Conservation (phyloP, 2,888 invertebrate species). For the Ennomos erosarius region DNA sequence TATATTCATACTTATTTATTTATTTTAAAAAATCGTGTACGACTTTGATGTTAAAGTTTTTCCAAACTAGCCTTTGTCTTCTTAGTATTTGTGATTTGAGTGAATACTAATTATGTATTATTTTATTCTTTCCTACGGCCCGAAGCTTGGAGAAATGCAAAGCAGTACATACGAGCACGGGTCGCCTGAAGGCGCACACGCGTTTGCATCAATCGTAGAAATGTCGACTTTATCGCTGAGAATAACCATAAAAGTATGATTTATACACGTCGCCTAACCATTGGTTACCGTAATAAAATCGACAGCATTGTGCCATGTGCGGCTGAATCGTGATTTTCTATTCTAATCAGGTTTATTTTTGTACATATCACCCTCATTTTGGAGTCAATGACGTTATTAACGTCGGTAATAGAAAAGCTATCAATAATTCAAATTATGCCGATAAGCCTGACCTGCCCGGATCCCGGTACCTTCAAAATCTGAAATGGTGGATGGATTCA, state of each 20-base stretch:
- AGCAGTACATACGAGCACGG: constrained; percentile 41
- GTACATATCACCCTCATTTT: constrained; percentile 30
- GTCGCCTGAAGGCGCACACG: constrained; percentile 45
- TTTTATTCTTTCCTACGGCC: constrained; percentile 1
- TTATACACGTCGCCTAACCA: constrained; percentile 73
- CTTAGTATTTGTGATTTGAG: constrained; percentile 3
- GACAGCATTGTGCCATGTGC: constrained; percentile 61
- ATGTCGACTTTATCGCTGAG: constrained; percentile 67
- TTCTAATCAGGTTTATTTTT: constrained; percentile 54
- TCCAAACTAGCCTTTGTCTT: constrained; percentile 1
- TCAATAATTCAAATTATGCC: constrained; percentile 1
- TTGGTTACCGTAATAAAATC: constrained; percentile 69
- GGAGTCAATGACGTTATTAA: background rate
- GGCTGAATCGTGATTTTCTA: constrained; percentile 56
- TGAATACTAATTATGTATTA: background rate
- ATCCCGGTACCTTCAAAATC: no score
- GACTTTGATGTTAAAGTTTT: background rate
- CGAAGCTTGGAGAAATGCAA: constrained; percentile 44
- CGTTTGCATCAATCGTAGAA: constrained; percentile 49
- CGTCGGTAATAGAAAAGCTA: background rate
- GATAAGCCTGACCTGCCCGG: no score
- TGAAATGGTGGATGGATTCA: no score
- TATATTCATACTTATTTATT: no score
- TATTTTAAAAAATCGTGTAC: no score
- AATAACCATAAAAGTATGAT: constrained; percentile 78